Evolutionary conservation across 2,113 vertebrate genomes (phyloP), one percentile per base, ranked within the genome.

Genomic region (Equus quagga): DNA sequence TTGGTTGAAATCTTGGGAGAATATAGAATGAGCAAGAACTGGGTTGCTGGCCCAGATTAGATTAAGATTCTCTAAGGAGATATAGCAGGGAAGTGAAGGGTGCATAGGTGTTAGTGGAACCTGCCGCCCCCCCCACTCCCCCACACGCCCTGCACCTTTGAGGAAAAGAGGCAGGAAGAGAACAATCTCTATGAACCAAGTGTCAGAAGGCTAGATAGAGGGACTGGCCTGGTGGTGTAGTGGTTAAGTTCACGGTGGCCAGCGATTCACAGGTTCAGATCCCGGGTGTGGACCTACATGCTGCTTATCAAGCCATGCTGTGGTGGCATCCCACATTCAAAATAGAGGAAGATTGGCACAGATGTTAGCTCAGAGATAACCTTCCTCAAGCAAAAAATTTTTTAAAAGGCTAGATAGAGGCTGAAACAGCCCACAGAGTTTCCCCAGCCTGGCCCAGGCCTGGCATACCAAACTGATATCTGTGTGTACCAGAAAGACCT

Each of bases 401-500:
- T 41, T 41, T 41, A 41, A 56, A 79, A 54, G 44, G 28, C 0
- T 10, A 4, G 6, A 17, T 4, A 11, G 58, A 65, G 36, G 8
- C 23, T 10, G 17, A 83, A 36, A 49, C 0, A 4, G 6, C 17
- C 7, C 12, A 13, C 0, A 0, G 33, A 11, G 19, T 0, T 8
- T 75, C 24, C 24, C 33, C 18, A 24, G 31, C 15, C 62, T 6
- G 9, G 64, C 82, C 18, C 19, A 5, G 44, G 9, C 28, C 31
- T 0, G 5, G 49, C 1, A 8, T 15, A 2, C 13, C 12, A 8
- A 49, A 19, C 54, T 21, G 31, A 21, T 1, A 9, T 36, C 9
- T 28, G 6, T 23, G 18, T 28, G 0, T 11, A 1, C 64, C 2
- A 8, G 46, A 56, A 15, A 31, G 26, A 26, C 31, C 28, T 8